These are phyloP conservation scores for Drosophila mauritiana DNA, from an alignment of 1,140 invertebrate genomes.

Conservation along the genomic window DNA sequence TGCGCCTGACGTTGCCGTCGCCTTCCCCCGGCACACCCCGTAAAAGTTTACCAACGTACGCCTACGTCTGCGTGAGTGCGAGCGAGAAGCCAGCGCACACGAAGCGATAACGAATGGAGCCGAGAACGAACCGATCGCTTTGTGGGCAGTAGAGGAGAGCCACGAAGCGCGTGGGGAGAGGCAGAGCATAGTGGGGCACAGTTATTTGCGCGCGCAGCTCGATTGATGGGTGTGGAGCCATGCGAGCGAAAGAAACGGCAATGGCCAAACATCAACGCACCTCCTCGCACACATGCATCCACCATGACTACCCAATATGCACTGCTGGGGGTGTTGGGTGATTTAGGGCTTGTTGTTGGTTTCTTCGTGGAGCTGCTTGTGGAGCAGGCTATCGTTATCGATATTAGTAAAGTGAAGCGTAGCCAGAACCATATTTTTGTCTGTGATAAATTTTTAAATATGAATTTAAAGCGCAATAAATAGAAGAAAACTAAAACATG, in stretches of 20 bases:
- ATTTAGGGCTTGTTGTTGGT: conserved; percentile 23
- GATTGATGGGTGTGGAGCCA: conserved; percentile 26
- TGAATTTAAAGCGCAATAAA: background rate
- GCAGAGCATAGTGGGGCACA: conserved; percentile 36
- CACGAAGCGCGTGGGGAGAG: background rate
- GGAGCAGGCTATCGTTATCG: conserved; percentile 10
- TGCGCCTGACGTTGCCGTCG: conserved; percentile 63
- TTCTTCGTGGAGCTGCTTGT: conserved; percentile 10
- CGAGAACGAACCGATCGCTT: conserved; percentile 35
- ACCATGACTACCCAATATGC: conserved; percentile 42
- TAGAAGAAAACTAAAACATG: background rate
- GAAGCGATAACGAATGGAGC: conserved; percentile 48
- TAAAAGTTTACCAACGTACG: background rate
- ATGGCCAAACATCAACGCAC: background rate
- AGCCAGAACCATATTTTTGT: conserved; percentile 2
- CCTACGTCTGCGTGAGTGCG: conserved; percentile 5
- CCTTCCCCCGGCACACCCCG: conserved; percentile 7
- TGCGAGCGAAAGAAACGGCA: conserved; percentile 23
- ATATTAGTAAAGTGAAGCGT: conserved; percentile 22
- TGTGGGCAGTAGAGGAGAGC: background rate
- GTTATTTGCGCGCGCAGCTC: conserved; percentile 60
- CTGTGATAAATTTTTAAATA: conserved; percentile 7
- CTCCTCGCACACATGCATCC: conserved; percentile 26
- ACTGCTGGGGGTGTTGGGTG: conserved; percentile 44
- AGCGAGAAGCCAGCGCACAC: conserved; percentile 37